These are phyloP conservation scores for Liasis olivaceus DNA, from an alignment of 2,797 vertebrate species.

Conservation along the genomic window DNA sequence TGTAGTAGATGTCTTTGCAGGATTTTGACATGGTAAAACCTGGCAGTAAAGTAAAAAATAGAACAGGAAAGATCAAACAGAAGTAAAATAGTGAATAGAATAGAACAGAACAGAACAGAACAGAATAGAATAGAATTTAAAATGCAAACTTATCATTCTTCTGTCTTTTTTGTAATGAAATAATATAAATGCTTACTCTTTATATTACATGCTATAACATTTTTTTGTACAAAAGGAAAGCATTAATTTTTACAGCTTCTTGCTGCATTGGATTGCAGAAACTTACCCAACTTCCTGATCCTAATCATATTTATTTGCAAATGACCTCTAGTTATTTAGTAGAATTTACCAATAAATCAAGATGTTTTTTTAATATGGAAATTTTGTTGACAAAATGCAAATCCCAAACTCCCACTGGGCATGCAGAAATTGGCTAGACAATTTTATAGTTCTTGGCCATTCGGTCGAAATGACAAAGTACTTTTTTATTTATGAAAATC, in stretches of 20 bases:
- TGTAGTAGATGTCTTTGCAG: background rate
- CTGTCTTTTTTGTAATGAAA: background rate
- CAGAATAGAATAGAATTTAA: conserved; percentile 11
- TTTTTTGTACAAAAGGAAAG: background rate
- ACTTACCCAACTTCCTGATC: background rate
- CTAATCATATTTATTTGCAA: conserved; percentile 12
- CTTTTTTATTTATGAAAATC: background rate
- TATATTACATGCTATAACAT: background rate
- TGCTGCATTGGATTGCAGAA: background rate
- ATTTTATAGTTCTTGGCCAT: background rate
- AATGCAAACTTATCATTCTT: background rate
- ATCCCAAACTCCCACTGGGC: background rate
- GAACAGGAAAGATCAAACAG: background rate
- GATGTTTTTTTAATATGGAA: background rate
- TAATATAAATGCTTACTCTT: background rate
- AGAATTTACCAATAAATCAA: background rate
- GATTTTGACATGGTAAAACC: background rate
- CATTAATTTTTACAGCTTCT: background rate
- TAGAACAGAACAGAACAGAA: conserved; percentile 2
- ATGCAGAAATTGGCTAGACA: background rate
- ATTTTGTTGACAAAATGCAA: background rate
- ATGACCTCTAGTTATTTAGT: background rate
- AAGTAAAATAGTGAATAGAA: conserved; percentile 9
- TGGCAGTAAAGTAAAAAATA: background rate
- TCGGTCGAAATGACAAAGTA: background rate